A percentile compares a stretch with the other conserved stretches of the same genome.
Conservation (phyloP, 1,140 invertebrate species). For the Sesamia nonagrioides region DNA sequence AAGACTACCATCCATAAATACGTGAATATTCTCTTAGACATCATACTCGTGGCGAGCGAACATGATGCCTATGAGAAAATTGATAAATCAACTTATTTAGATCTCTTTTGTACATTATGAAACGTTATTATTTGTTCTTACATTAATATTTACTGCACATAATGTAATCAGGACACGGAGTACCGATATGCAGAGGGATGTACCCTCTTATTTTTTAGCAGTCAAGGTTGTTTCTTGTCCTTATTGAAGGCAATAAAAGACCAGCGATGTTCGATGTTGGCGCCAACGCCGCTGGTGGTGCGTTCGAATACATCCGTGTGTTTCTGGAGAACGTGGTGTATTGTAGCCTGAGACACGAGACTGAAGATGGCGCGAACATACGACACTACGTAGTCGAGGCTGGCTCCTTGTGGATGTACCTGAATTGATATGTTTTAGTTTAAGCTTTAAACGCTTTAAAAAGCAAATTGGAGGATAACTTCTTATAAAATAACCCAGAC, state of each 20-base stretch:
- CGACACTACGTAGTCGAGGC: constrained; percentile 82
- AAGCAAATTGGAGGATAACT: too few species aligned
- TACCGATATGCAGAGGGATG: constrained; percentile 24
- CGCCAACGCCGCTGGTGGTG: constrained; percentile 76
- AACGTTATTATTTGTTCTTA: constrained; percentile 8
- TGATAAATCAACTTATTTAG: not conserved
- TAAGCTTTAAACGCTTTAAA: too few species aligned
- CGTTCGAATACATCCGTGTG: constrained; percentile 76
- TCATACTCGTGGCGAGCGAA: too few species aligned
- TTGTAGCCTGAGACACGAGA: constrained; percentile 67
- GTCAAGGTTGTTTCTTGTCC: not conserved
- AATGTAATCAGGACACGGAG: not conserved
- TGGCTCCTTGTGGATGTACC: constrained; percentile 82
- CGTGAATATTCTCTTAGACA: too few species aligned
- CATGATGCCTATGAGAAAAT: too few species aligned
- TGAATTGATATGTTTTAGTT: constrained; percentile 45
- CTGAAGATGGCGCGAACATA: constrained; percentile 81
- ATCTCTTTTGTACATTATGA: not conserved
- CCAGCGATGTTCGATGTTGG: constrained; percentile 80
- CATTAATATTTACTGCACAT: not conserved
- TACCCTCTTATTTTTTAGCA: too few species aligned
- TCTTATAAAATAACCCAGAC: too few species aligned
- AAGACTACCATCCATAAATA: not conserved
- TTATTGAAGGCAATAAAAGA: constrained; percentile 70
- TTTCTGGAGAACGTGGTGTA: constrained; percentile 76